Base-by-base conservation (phyloP, 1,140 invertebrate genomes). In the Adelges cooleyi region DNA sequence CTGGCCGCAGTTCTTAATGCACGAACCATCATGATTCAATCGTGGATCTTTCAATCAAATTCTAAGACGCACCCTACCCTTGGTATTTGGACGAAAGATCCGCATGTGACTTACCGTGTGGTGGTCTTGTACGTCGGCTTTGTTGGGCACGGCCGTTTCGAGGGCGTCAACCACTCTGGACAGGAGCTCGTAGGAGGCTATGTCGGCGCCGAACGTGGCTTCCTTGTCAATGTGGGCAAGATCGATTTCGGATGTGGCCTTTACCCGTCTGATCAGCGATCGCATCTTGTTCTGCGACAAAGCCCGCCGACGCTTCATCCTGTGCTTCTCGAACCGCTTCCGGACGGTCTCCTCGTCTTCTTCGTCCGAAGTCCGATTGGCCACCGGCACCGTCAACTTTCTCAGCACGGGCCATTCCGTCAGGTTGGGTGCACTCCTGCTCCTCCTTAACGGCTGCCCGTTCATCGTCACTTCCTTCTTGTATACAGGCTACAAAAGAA, bases 81-180 rank as follows among this genome's bases (percentile, higher is more conserved):
- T n/a, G n/a, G n/a, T n/a, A n/a, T n/a, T n/a, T n/a, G n/a, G n/a
- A n/a, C n/a, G n/a, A n/a, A n/a, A n/a, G n/a, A n/a, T n/a, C n/a
- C n/a, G n/a, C n/a, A n/a, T 20, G 23, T 38, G 6, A 23, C 38
- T 29, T 20, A 33, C 51, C 20, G 51, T 8, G 23, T 65, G 69
- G 5, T 44, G n/a, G 1, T 67, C 66, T 8, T 52, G 46, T 0
- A 42, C 36, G 9, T 11, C 15, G 13, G 15, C 10, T n/a, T 62
- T 40, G n/a, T 46, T 46, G 11, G 56, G 56, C 17, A 62, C 53
- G n/a, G 67, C 65, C 10, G 67, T 69, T 25, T 85, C 85, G 44
- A 89, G 74, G 4, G 86, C 84, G 69, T 85, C 86, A 0, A 88
- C 85, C 22, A 89, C 80, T 73, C 84, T 80, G 1, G 86, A 83